phyloP scores from a whole-genome alignment of 2,113 vertebrate species.

The Phalacrocorax brasilianus region DNA sequence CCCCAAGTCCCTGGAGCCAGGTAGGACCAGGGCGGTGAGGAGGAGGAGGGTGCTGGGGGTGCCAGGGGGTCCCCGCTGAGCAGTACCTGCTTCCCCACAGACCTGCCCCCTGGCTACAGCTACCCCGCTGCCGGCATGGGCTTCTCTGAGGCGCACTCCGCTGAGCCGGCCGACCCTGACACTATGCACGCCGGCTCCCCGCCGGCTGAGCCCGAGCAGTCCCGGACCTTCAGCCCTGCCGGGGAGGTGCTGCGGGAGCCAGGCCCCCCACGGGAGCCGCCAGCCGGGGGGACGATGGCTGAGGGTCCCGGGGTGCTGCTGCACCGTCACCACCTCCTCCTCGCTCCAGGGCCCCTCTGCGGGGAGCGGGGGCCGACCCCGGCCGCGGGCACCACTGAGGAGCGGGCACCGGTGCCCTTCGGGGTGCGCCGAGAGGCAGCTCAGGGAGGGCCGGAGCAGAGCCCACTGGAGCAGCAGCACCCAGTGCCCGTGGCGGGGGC shows the following conservation, averaged over 20 bases:
- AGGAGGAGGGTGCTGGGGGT: background rate
- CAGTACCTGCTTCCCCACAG: constrained; percentile 22
- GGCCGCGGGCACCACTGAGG: background rate
- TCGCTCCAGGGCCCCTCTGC: constrained; percentile 20
- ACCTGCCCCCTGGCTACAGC: constrained; percentile 84
- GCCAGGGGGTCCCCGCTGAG: rapidly evolving
- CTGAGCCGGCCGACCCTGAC: constrained; percentile 85
- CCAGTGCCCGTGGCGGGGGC: constrained; percentile 33
- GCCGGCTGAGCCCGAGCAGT: constrained; percentile 69
- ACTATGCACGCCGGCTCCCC: constrained; percentile 78
- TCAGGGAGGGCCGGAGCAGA: background rate
- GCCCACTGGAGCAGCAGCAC: constrained; percentile 27
- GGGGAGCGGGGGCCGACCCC: background rate
- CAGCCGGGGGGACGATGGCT: background rate
- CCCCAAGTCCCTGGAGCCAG: constrained; percentile 86
- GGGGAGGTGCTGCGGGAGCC: constrained; percentile 1
- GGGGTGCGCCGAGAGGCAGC: background rate
- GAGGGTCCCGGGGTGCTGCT: constrained; percentile 3
- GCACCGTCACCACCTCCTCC: constrained; percentile 20
- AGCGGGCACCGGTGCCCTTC: background rate
- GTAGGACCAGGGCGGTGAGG: constrained; percentile 49
- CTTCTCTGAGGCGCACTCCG: constrained; percentile 80
- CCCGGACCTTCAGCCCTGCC: constrained; percentile 65
- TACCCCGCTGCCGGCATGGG: constrained; percentile 78
- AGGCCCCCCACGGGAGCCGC: background rate